phyloP scores from a whole-genome alignment of 2,888 invertebrate species.

The Thymelicus acteon region DNA sequence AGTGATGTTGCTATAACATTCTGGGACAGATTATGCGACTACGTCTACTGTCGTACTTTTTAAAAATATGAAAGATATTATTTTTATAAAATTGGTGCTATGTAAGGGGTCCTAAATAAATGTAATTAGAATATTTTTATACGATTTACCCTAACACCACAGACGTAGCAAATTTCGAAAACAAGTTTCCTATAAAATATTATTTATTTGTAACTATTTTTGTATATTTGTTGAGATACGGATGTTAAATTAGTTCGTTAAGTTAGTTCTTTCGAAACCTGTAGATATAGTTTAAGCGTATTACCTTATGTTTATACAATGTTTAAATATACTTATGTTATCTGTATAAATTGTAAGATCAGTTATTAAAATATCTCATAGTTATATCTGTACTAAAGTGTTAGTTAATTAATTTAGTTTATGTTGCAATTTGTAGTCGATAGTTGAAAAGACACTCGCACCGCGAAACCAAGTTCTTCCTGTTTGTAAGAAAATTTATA shows the following conservation, averaged over 20 bases:
- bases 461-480: slow-evolving; percentile 78
- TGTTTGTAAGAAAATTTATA: slow-evolving; percentile 82
- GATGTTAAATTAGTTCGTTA: slow-evolving; percentile 51
- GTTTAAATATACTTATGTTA: slow-evolving; percentile 54
- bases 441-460: slow-evolving; percentile 68
- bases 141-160: slow-evolving; percentile 51
- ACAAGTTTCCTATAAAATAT: slow-evolving; percentile 74
- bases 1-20: slow-evolving; percentile 7
- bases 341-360: slow-evolving; percentile 79
- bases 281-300: slow-evolving; percentile 75
- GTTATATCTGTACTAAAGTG: slow-evolving; percentile 71
- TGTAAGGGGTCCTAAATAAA: slow-evolving; percentile 52
- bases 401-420: slow-evolving; percentile 66
- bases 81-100: slow-evolving; percentile 60
- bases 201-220: slow-evolving; percentile 82
- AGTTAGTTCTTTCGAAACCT: slow-evolving; percentile 71
- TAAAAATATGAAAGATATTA: not conserved
- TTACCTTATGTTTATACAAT: slow-evolving; percentile 54
- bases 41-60: not conserved
- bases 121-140: slow-evolving; percentile 48
- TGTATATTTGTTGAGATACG: slow-evolving; percentile 71
- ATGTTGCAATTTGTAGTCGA: slow-evolving; percentile 67
- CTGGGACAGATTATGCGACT: not conserved
- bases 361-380: slow-evolving; percentile 76
- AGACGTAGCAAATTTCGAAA: slow-evolving; percentile 53